Conservation (phyloP, 2,888 invertebrate genomes). For the Drosophila peninsularis region DNA sequence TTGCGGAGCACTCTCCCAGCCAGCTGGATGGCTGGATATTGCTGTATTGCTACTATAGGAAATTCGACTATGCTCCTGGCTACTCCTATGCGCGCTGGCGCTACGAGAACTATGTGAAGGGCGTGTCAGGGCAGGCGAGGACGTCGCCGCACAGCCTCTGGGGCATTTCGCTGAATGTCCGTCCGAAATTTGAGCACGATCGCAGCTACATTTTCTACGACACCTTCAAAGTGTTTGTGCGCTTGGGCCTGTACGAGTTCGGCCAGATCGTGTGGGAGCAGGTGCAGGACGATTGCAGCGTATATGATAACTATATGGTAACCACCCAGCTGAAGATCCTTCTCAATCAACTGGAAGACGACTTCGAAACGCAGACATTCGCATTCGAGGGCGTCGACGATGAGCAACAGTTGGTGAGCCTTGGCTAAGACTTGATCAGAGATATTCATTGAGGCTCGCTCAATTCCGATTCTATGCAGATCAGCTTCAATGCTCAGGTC, state of each 20-base stretch:
- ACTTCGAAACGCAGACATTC: slow-evolving; percentile 25
- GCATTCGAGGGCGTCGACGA: not conserved
- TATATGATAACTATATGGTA: slow-evolving; percentile 67
- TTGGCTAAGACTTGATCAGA: not conserved
- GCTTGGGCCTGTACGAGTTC: slow-evolving; percentile 74
- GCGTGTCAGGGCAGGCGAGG: not conserved
- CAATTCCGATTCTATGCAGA: slow-evolving; percentile 14
- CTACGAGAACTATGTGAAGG: slow-evolving; percentile 50
- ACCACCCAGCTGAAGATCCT: slow-evolving; percentile 59
- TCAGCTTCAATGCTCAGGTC: slow-evolving; percentile 52
- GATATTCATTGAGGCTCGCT: not conserved
- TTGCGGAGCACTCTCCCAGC: slow-evolving; percentile 26
- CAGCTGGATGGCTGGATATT: slow-evolving; percentile 69
- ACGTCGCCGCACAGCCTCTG: slow-evolving; percentile 59
- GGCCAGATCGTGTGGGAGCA: slow-evolving; percentile 64
- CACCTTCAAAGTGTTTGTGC: slow-evolving; percentile 52
- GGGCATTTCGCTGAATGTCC: slow-evolving; percentile 53
- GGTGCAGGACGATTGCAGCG: slow-evolving; percentile 45
- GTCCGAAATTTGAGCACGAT: slow-evolving; percentile 18
- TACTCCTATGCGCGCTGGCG: slow-evolving; percentile 71
- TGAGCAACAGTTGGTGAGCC: slow-evolving; percentile 36
- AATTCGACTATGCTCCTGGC: slow-evolving; percentile 67
- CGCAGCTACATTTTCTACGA: slow-evolving; percentile 42
- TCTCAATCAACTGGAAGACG: slow-evolving; percentile 33
- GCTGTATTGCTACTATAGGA: slow-evolving; percentile 71